Conservation (phyloP, 2,888 invertebrate species). For the Chaetoderma sp. region DNA sequence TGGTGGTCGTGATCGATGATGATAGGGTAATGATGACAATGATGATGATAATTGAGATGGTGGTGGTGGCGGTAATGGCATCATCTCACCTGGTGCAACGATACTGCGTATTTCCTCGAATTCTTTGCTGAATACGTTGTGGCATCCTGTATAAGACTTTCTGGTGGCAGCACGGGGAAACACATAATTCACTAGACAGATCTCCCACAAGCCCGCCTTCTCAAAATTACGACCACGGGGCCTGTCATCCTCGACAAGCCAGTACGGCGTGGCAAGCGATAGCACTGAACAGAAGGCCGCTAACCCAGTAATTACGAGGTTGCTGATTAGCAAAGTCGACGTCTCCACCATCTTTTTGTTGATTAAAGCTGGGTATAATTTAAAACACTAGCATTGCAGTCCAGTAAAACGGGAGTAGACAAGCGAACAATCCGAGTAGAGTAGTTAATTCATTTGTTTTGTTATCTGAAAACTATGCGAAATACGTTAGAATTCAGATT, state of each 20-base stretch:
- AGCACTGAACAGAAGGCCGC: too few species aligned
- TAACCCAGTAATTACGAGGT: background rate
- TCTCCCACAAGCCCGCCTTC: background rate
- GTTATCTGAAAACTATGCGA: too few species aligned
- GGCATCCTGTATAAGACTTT: background rate
- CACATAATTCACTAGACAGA: background rate
- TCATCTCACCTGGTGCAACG: background rate
- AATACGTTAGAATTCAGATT: too few species aligned
- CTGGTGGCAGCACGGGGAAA: background rate
- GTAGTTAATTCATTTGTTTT: too few species aligned
- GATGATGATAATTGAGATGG: background rate
- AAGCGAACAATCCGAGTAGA: too few species aligned
- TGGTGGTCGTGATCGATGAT: too few species aligned
- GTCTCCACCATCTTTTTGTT: too few species aligned
- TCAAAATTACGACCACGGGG: background rate
- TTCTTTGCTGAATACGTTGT: background rate
- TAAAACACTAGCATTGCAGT: too few species aligned
- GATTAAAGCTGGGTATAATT: too few species aligned
- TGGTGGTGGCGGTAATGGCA: background rate
- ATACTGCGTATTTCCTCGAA: background rate
- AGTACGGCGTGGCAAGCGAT: background rate
- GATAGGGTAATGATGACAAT: too few species aligned
- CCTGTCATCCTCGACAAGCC: background rate
- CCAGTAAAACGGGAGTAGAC: too few species aligned
- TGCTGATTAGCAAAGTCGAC: too few species aligned